Base-by-base conservation (phyloP, 1,140 invertebrate genomes). In the Drosophila lacertosa region DNA sequence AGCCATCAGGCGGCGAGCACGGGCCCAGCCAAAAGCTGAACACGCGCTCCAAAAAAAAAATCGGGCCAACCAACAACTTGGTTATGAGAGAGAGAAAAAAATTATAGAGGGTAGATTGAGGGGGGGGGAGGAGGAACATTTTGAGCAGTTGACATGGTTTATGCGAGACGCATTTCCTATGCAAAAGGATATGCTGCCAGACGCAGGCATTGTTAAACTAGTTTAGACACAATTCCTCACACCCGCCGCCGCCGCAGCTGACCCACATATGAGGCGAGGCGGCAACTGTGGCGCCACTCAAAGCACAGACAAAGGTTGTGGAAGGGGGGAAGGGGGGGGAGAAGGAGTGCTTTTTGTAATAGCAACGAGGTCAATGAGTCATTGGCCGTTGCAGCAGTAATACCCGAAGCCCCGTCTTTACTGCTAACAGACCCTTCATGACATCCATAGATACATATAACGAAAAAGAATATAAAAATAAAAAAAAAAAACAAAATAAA, bases 281-380 rank as follows among this genome's bases (percentile, higher is more conserved):
- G 35, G 55, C 15, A 37, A 47, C 22, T 42, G 26, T 33, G 18
- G n/a, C 26, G 57, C 59, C 48, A 64, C 50, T 54, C 26, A 13
- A 54, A 51, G 44, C 55, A 66, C 55, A 24, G 53, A 40, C 54
- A 62, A 40, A 54, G 48, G 13, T n/a, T n/a, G n/a, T 4, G 22
- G 16, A 10, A 10, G n/a, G 16, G 3, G 0, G 4, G 4, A 16
- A 18, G 16, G 45, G 22, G 15, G 57, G 15, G 55, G 32, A 13
- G 11, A 45, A 55, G n/a, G n/a, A n/a, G n/a, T n/a, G n/a, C n/a
- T n/a, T n/a, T n/a, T 32, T 37, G 47, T 37, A 64, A 58, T 70
- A 33, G 50, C 67, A 89, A 89, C 62, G 66, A 73, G 83, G 81
- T 86, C 81, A 86, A 86, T 88, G 66, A 86, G 82, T 77, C 82